Conservation (phyloP, 2,113 vertebrate species). For the Ailuropoda melanoleuca region DNA sequence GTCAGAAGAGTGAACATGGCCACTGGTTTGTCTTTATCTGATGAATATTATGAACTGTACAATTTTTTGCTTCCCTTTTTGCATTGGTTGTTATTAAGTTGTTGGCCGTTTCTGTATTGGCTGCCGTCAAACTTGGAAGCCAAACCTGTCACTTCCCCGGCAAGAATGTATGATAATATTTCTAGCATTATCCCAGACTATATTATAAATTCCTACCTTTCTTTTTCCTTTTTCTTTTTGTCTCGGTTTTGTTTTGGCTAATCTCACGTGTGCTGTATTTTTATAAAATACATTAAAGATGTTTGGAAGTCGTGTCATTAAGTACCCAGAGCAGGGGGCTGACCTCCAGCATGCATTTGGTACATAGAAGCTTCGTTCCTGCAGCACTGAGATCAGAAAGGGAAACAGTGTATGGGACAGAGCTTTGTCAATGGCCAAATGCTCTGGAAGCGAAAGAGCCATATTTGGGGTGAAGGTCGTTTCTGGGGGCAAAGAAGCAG, state of each 20-base stretch:
- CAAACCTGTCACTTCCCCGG: neutral
- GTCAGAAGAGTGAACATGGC: neutral
- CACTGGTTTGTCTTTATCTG: neutral
- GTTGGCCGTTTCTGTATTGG: neutral
- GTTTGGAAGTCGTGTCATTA: neutral
- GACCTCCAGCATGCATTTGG: neutral
- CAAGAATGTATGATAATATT: neutral
- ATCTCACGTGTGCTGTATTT: neutral
- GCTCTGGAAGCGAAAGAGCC: neutral
- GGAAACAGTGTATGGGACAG: neutral
- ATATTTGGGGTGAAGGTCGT: neutral
- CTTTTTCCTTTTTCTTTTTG: neutral
- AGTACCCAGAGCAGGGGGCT: neutral
- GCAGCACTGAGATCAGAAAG: neutral
- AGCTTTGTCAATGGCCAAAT: neutral
- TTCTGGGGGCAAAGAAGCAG: conserved; percentile 18
- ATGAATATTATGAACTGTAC: neutral
- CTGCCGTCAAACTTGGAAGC: neutral
- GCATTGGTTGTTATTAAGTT: neutral
- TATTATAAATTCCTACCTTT: neutral
- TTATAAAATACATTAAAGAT: neutral
- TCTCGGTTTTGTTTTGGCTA: neutral
- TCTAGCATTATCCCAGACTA: neutral
- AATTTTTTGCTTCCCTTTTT: conserved; percentile 10
- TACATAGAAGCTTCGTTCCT: neutral